phyloP scores from a whole-genome alignment of 1,140 invertebrate genomes.

The Lycorma delicatula region DNA sequence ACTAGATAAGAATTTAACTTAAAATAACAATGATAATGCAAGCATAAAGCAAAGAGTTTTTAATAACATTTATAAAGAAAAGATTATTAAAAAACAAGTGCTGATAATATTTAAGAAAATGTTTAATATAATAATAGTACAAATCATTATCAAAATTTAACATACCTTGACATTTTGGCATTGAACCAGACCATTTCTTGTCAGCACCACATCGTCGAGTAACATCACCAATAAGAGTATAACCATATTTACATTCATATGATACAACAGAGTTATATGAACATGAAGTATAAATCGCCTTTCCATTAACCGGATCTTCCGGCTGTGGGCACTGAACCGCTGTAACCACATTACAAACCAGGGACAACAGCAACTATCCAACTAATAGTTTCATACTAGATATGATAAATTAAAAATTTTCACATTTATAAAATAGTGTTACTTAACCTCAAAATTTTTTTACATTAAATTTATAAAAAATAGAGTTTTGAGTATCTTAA shows the following conservation, averaged over 20 bases:
- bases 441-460: not conserved
- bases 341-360: constrained; percentile 55
- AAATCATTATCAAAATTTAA: no score
- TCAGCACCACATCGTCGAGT: constrained; percentile 85
- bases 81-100: no score
- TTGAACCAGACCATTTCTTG: constrained; percentile 80
- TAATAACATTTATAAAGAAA: no score
- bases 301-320: constrained; percentile 80
- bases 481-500: no score
- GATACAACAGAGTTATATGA: constrained; percentile 89
- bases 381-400: not conserved
- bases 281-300: constrained; percentile 82
- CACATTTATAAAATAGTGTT: no score
- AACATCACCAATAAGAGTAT: constrained; percentile 74
- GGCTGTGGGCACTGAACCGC: constrained; percentile 84
- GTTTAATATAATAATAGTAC: no score
- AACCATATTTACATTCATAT: constrained; percentile 90
- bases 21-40: no score
- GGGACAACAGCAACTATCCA: constrained; percentile 20
- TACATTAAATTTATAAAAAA: no score
- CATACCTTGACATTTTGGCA: constrained; percentile 78
- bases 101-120: no score
- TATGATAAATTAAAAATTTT: not conserved
- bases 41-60: no score
- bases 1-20: no score